Evolutionary conservation across 2,797 vertebrate species (phyloP).

Genomic region (Sylvilagus floridanus): DNA sequence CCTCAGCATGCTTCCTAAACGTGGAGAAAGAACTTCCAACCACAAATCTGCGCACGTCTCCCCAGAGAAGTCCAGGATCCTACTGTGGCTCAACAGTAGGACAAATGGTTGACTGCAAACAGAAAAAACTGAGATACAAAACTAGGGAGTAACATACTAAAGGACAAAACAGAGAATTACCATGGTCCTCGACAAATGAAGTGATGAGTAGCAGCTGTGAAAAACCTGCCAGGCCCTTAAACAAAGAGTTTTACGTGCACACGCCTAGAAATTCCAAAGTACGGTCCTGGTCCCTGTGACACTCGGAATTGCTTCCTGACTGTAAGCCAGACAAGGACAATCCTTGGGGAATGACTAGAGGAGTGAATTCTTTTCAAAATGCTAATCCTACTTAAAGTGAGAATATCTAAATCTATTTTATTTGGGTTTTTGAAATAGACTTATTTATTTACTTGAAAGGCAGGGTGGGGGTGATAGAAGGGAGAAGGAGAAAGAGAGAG

Average conservation of each 20-base stretch:
- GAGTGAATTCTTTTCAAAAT: background rate
- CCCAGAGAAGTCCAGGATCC: background rate
- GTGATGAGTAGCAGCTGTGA: background rate
- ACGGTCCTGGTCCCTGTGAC: background rate
- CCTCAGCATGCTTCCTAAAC: background rate
- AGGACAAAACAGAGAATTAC: background rate
- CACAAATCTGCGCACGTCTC: background rate
- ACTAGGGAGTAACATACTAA: slow-evolving; percentile 4
- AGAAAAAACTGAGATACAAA: background rate
- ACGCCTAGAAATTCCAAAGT: slow-evolving; percentile 1
- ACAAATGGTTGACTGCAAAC: background rate
- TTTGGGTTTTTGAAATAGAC: background rate
- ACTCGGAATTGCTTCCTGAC: background rate
- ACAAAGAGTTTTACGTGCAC: background rate
- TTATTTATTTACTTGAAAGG: no score
- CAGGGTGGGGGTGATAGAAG: no score
- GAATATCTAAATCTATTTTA: background rate
- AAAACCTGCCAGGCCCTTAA: background rate
- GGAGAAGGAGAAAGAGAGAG: no score
- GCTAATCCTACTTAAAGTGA: background rate
- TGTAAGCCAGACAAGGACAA: background rate
- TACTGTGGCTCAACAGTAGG: background rate
- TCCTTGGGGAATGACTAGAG: slow-evolving; percentile 1
- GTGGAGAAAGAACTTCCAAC: background rate
- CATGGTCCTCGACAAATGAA: background rate